Evolutionary conservation across 2,888 invertebrate genomes (phyloP).

Genomic region (Cylindroiulus punctatus): DNA sequence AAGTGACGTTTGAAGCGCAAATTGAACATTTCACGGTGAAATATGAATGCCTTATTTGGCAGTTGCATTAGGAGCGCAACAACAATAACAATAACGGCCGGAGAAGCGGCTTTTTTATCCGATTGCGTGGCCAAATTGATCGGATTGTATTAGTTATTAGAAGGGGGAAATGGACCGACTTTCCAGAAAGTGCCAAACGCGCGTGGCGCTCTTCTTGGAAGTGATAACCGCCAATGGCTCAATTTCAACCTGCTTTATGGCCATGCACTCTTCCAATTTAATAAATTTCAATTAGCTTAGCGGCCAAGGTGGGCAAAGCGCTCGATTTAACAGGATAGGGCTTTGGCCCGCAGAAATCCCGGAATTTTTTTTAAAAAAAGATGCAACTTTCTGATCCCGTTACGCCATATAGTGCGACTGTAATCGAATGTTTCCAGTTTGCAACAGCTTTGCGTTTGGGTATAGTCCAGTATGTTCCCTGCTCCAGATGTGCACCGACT

Average conservation of each 20-base stretch:
- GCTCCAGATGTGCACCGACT: too few relatives aligned
- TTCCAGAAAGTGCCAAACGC: neutral
- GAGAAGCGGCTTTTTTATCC: neutral
- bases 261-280: neutral
- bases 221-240: neutral
- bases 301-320: neutral
- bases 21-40: constrained; percentile 18
- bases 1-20: constrained; percentile 18
- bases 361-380: neutral
- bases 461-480: too few relatives aligned
- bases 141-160: constrained; percentile 18
- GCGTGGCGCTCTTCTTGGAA: neutral
- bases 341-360: neutral
- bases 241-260: constrained; percentile 6
- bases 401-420: neutral
- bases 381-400: neutral
- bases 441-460: too few relatives aligned
- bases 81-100: constrained; percentile 18
- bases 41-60: constrained; percentile 18
- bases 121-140: neutral
- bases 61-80: constrained; percentile 18
- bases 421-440: too few relatives aligned
- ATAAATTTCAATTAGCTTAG: neutral
- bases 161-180: neutral
- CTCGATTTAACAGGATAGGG: too few relatives aligned